phyloP scores from a whole-genome alignment of 1,140 invertebrate species.

The Ptiloglossa arizonensis region DNA sequence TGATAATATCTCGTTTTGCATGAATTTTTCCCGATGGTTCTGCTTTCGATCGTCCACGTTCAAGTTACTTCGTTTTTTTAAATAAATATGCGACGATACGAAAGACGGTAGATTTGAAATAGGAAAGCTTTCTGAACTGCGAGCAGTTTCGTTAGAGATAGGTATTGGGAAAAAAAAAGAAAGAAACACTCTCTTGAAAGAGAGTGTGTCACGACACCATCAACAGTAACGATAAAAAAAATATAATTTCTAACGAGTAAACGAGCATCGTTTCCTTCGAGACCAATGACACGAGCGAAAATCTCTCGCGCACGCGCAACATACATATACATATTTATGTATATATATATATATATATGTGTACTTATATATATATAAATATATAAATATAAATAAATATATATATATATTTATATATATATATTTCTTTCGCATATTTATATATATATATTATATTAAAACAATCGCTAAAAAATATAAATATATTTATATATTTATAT shows the following conservation, averaged over 20 bases:
- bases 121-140: not conserved
- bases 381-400: constrained; percentile 42
- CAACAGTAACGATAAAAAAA: constrained; percentile 38
- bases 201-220: constrained; percentile 21
- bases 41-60: not conserved
- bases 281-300: constrained; percentile 29
- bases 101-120: no score
- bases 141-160: no score
- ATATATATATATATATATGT: constrained; percentile 61
- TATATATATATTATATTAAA: constrained; percentile 71
- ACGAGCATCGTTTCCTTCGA: constrained; percentile 23
- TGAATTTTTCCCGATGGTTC: not conserved
- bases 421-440: constrained; percentile 39
- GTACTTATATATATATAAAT: constrained; percentile 60
- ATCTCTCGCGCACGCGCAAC: constrained; percentile 29
- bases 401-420: constrained; percentile 60
- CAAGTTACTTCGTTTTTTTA: not conserved
- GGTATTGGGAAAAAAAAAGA: constrained; percentile 23
- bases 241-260: constrained; percentile 41
- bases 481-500: constrained; percentile 66
- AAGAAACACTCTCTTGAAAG: not conserved
- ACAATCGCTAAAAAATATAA: constrained; percentile 77
- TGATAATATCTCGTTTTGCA: not conserved
- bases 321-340: constrained; percentile 44
- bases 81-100: constrained; percentile 42